Evolutionary conservation across 2,797 vertebrate species (phyloP).

Genomic region (Chiloscyllium punctatum): DNA sequence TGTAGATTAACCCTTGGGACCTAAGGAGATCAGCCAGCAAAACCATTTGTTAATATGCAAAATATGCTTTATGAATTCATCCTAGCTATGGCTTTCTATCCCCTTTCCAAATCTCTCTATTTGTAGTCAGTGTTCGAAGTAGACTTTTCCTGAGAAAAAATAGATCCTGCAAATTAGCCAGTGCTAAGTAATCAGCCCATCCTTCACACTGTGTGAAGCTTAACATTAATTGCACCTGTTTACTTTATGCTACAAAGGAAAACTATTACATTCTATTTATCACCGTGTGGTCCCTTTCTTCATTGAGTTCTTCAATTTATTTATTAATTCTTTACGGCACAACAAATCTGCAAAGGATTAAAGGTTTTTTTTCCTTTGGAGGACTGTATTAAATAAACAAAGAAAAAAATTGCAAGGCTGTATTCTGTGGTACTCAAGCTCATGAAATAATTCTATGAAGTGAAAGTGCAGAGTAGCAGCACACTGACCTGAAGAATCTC

Average conservation of each 20-base stretch:
- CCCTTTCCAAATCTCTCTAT: conserved; percentile 4
- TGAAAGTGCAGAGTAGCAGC: conserved; percentile 54
- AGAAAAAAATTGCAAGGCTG: not conserved
- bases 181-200: not conserved
- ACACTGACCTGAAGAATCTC: conserved; percentile 59
- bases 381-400: not conserved
- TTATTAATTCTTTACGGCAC: not conserved
- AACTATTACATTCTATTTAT: not conserved
- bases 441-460: conserved; percentile 50
- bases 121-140: not conserved
- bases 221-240: not conserved
- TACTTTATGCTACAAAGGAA: not conserved
- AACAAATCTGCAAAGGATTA: conserved; percentile 19
- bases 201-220: not conserved
- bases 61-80: conserved; percentile 5
- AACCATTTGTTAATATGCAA: conserved; percentile 16
- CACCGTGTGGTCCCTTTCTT: not conserved
- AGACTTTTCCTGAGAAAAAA: not conserved
- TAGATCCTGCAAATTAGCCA: not conserved
- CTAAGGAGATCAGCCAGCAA: not conserved
- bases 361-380: not conserved
- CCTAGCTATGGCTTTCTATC: not conserved
- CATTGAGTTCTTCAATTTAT: not conserved
- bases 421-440: conserved; percentile 41
- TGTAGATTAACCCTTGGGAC: conserved; percentile 29